Base-by-base conservation (phyloP, 2,888 invertebrate genomes). In the Mimumesa dahlbomi region DNA sequence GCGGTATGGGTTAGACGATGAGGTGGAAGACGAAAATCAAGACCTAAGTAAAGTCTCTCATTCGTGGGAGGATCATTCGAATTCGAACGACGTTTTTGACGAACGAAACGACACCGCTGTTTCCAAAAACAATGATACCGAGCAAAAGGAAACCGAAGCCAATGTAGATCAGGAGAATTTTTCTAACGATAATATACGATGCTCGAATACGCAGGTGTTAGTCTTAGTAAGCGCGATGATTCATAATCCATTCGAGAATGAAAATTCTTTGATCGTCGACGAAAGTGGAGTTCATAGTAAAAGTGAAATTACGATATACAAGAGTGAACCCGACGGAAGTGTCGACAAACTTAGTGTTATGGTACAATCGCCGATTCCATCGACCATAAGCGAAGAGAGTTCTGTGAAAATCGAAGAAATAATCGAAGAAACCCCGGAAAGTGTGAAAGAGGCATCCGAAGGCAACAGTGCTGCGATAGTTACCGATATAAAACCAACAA, bases 201-300 rank as follows among this genome's bases (percentile, higher is more conserved):
- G 57, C 6, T 31, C 61, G 5, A 75, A 46, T 5, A 54, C 54
- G 4, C 68, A 76, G 40, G 66, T 66, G 0, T 42, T 73, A 22
- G 73, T 73, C 4, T 48, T 67, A 16, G 59, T 67, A 18, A 73
- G 59, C 45, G 64, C 74, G 25, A 70, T 57, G 67, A 70, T 77
- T 45, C 66, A 69, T 6, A 66, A 76, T 38, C 62, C 62, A 2
- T 62, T 63, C 25, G 73, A 76, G 18, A 52, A 66, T 5, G 72
- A 65, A 5, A 38, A 61, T 22, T 49, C 48, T 16, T 48, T 74
- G 21, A 70, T 59, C 13, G 42, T 58, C 2, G 68, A 74, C 7
- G 71, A 73, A 11, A 71, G 36, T 7, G 72, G 53, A 6, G 42
- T 45, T 14, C 62, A 59, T 16, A 31, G 48, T 19, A 61, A 59